A percentile compares a stretch with the other conserved stretches of the same genome.
Conservation (phyloP, 2,888 invertebrate species). For the Nezara viridula region DNA sequence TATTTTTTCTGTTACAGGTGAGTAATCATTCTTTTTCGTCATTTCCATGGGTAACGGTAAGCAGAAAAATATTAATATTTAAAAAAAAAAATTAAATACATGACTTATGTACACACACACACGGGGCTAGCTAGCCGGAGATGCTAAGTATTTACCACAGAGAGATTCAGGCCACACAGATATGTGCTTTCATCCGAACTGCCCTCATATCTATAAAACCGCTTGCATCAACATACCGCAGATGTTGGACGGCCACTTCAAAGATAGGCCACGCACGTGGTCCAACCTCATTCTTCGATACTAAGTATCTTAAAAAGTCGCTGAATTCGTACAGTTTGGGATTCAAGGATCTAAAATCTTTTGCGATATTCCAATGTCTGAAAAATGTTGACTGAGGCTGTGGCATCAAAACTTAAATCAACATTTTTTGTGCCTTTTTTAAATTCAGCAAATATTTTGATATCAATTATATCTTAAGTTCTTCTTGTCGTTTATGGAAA, state of each 20-base stretch:
- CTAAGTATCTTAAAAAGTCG: background rate
- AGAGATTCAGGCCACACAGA: background rate
- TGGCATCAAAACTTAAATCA: too few species aligned
- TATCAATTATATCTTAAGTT: too few species aligned
- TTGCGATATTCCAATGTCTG: background rate
- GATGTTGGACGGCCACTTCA: background rate
- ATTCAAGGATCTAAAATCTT: background rate
- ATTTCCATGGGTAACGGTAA: background rate
- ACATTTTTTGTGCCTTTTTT: too few species aligned
- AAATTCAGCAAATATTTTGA: too few species aligned
- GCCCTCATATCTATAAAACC: background rate
- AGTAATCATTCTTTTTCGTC: background rate
- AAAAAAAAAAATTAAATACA: too few species aligned
- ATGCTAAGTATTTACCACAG: background rate
- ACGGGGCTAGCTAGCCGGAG: background rate
- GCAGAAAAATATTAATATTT: background rate
- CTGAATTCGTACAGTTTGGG: background rate
- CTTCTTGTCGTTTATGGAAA: too few species aligned
- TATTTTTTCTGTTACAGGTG: background rate
- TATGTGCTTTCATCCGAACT: background rate
- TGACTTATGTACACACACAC: background rate
- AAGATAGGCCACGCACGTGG: background rate
- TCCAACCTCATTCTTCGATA: background rate
- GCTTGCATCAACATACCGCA: conserved; percentile 1
- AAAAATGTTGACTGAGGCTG: too few species aligned